A percentile compares a stretch with the other conserved stretches of the same genome.
Conservation (phyloP, 1,140 invertebrate genomes). For the Anadara kagoshimensis region DNA sequence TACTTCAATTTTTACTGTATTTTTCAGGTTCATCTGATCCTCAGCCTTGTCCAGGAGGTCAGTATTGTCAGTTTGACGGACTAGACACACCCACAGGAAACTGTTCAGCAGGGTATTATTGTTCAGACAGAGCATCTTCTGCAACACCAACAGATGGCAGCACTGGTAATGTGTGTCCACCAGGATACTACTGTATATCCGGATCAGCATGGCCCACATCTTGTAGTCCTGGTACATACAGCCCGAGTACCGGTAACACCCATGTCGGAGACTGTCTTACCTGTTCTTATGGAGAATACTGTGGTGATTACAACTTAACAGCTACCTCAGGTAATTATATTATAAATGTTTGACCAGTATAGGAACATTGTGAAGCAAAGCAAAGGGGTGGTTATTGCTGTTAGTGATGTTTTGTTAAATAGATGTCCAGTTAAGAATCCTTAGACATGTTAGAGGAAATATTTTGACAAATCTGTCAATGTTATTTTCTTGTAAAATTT, state of each 20-base stretch:
- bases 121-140: slow-evolving; percentile 46
- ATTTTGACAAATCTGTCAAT: no score
- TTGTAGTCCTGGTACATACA: slow-evolving; percentile 66
- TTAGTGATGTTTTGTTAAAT: no score
- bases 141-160: slow-evolving; percentile 59
- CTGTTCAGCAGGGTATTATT: slow-evolving; percentile 67
- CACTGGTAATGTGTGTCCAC: slow-evolving; percentile 63
- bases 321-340: slow-evolving; percentile 54
- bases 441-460: no score
- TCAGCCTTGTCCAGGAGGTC: slow-evolving; percentile 60
- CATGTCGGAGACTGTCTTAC: slow-evolving; percentile 55
- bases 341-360: background rate
- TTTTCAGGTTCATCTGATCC: slow-evolving; percentile 62
- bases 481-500: no score
- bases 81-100: slow-evolving; percentile 59
- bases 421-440: no score
- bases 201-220: slow-evolving; percentile 57
- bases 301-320: slow-evolving; percentile 66
- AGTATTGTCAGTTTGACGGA: slow-evolving; percentile 64
- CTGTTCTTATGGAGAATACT: slow-evolving; percentile 65
- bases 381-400: no score
- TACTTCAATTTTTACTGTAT: background rate
- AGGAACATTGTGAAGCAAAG: no score
- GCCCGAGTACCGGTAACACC: slow-evolving; percentile 55
- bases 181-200: slow-evolving; percentile 59